These are phyloP conservation scores for Pseudochirops corinnae DNA, from an alignment of 2,797 vertebrate genomes.

Conservation along the genomic window DNA sequence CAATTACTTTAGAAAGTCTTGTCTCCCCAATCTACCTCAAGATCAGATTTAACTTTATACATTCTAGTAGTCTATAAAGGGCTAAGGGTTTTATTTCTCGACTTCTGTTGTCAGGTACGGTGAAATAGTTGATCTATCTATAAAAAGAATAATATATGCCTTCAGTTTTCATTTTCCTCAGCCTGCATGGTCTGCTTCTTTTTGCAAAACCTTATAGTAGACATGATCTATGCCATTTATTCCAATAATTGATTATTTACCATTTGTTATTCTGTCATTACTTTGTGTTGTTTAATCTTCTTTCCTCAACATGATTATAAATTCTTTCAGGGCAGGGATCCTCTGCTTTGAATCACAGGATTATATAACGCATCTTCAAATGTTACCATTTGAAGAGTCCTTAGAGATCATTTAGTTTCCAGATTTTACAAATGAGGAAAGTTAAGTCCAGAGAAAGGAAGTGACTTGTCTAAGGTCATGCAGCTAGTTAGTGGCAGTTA, in stretches of 20 bases:
- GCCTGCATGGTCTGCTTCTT: neutral
- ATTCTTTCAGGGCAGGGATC: neutral
- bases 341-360: neutral
- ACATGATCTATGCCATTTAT: neutral
- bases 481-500: neutral
- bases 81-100: neutral
- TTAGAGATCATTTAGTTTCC: neutral
- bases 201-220: neutral
- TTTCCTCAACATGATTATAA: neutral
- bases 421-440: neutral
- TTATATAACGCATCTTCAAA: neutral
- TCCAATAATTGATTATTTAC: neutral
- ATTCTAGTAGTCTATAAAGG: neutral
- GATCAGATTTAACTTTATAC: neutral
- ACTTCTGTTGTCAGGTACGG: neutral
- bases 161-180: neutral
- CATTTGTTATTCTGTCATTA: neutral
- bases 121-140: neutral
- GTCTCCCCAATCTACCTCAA: neutral
- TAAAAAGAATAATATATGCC: neutral
- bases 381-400: neutral
- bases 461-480: neutral
- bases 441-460: conserved; percentile 15
- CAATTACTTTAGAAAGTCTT: too few species aligned
- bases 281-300: neutral